Base-by-base conservation (phyloP, 2,113 vertebrate species). In the Rhinoderma darwinii region DNA sequence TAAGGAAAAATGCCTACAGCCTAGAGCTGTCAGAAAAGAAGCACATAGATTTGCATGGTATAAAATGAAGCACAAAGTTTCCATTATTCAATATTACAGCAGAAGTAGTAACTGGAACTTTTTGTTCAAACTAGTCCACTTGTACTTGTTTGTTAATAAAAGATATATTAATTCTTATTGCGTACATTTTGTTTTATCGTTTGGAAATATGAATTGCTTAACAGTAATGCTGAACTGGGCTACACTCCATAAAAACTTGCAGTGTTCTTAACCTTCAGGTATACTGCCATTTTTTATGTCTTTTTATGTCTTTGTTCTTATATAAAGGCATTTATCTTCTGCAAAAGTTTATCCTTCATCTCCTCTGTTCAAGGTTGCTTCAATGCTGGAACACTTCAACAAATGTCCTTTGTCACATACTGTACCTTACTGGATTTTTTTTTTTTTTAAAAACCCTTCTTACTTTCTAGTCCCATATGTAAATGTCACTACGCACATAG, bases 241-340 rank as follows among this genome's bases (percentile, higher is more conserved):
- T 7, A 63, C 20, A 82, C 27, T 82, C 79, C n/a, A 44, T 63
- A 82, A 63, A 66, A 82, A 66, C 39, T 41, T 82, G 17, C 14
- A 63, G 79, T 20, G 61, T 66, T 82, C 56, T 82, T 82, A 63
- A 82, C 79, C 79, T 82, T 82, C 79, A 82, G 79, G 39, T 66
- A 44, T 44, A 41, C 68, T 41, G 41, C 41, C 39, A 66, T 66
- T 63, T 72, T 72, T 72, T 72, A 70, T 70, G 68, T 41, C 68
- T 61, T 63, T 82, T 66, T 82, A 63, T 82, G 56, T 43, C 37
- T 82, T 59, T 61, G 25, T 66, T 82, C 37, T 82, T 82, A 82
- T 82, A 82, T 66, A 63, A 41, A 63, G 59, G 20, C 79, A 82
- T 82, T 44, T 66, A 82, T 82, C 79, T 82, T 82, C 79, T 82